Evolutionary conservation across 2,888 invertebrate genomes (phyloP), one percentile per base, ranked within the genome.

Genomic region (Ernsta delagoae): DNA sequence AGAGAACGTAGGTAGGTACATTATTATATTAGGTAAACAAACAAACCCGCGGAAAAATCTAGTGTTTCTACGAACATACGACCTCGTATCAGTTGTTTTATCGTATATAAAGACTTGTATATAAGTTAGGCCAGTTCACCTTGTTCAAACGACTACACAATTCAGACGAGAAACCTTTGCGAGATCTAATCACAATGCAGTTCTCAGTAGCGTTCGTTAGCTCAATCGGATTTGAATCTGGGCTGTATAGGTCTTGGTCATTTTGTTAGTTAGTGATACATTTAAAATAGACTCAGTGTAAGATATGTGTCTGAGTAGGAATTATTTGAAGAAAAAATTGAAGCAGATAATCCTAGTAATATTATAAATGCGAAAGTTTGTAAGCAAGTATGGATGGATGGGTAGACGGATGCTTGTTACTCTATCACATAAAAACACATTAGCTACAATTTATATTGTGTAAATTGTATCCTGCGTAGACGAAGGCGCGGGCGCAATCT

Each of bases 121-220:
- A 53, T n/a, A 24, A 24, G 54, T 54, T 56, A 4, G 64, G 45
- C 56, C 34, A 50, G 64, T 16, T 64, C 45, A 64, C 64, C 64
- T 64, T 56, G 64, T 43, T 39, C 16, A 7, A 50, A 62, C 53
- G 11, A 36, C 43, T 11, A 8, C 53, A 6, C 61, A 50, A 62
- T 12, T 48, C 31, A n/a, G 48, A n/a, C 50, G 24, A 16, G 61
- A 36, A 48, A 62, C 61, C 61, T 50, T 62, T 62, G 54, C 54
- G 54, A 59, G 16, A 59, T 24, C n/a, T 11, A 9, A 16, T 36
- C 34, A 50, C 12, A 61, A 61, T 61, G 61, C 36, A 48, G 48
- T 48, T 48, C 59, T 61, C 50, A 48, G 61, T 45, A 48, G 60
- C 6, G 41, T n/a, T 59, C n/a, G 39, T 39, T 48, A 48, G 6